Percentiles rank a stretch among this genome's conserved stretches.
Conservation (phyloP, 2,888 invertebrate species). For the Steinernema carpocapsae region DNA sequence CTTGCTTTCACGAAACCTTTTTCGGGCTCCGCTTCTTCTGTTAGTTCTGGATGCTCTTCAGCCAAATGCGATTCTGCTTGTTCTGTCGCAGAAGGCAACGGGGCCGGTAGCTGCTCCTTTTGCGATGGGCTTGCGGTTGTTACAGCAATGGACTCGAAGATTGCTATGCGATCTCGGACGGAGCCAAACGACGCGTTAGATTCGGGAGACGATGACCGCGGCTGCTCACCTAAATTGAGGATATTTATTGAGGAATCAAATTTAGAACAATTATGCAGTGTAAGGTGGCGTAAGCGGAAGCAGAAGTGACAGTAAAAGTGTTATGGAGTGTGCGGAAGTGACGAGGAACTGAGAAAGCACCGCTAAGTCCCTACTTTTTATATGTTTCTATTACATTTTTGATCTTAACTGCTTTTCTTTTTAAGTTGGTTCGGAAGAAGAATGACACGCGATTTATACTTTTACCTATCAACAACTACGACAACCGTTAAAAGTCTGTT, state of each 20-base stretch:
- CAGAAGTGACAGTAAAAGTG: too few species aligned
- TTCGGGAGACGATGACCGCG: conserved; percentile 1
- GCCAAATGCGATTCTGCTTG: neutral
- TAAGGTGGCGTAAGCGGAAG: too few species aligned
- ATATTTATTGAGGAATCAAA: too few species aligned
- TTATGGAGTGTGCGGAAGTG: too few species aligned
- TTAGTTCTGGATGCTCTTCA: neutral
- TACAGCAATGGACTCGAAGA: conserved; percentile 46
- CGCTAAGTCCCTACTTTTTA: too few species aligned
- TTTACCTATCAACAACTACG: neutral
- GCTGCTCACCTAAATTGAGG: conserved; percentile 33
- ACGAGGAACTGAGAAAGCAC: too few species aligned
- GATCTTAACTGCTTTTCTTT: too few species aligned
- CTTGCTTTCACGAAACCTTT: conserved; percentile 26
- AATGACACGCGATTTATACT: too few species aligned
- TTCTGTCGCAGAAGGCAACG: neutral
- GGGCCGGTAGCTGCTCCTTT: conserved; percentile 39
- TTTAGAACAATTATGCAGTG: too few species aligned
- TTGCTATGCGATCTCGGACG: conserved; percentile 50
- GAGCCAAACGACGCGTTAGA: conserved; percentile 43
- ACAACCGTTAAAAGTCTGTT: neutral
- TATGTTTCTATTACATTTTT: too few species aligned
- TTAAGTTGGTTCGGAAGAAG: too few species aligned
- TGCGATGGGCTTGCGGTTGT: neutral
- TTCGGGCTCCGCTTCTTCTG: neutral